Evolutionary conservation across 2,888 invertebrate species (phyloP), one percentile per base, ranked within the genome.

Genomic region (Mesorhabditis spiculigera): DNA sequence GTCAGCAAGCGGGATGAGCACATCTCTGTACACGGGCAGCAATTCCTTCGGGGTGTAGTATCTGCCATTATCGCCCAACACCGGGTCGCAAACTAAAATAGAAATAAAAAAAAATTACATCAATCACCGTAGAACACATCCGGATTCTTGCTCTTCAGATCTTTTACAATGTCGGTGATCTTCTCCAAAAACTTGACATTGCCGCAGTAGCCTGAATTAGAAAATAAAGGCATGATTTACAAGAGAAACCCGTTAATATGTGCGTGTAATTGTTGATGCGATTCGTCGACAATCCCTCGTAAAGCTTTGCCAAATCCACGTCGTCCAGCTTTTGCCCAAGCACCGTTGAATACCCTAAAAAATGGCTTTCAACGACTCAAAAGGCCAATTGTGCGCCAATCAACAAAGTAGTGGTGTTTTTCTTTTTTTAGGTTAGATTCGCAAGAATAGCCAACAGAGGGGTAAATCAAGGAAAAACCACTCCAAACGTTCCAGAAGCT

Each of bases 21-120:
- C 88, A 65, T 93, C 91, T 73, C 90, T 90, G 87, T 96, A 98
- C 8, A 96, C 91, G 2, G 93, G 93, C 67, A 95, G 87, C 41
- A 96, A 89, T 65, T 92, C 92, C 86, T 91, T 89, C 0, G 95
- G 95, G 10, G 97, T 95, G 87, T 98, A 98, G 92, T 92, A 86
- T 90, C 86, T 87, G 0, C 94, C 96, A 88, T 95, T 91, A 86
- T 98, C 98, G 3, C 98, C 98, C 92, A 98, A 92, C 0, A 98
- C 97, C 68, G 97, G 97, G 89, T 98, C 97, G 86, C 97, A 98
- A 41, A 96, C 96, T 95, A 81, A 70, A 85, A 84, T 2, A 45
- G 65, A 66, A 4, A 42, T 43, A 13, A 5, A 6, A 67, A 61
- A 58, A n/a, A 10, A 5, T 44, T 28, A 5, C 16, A 44, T n/a